Base-by-base conservation (phyloP, 1,140 invertebrate species). In the Heliconius melpomene region DNA sequence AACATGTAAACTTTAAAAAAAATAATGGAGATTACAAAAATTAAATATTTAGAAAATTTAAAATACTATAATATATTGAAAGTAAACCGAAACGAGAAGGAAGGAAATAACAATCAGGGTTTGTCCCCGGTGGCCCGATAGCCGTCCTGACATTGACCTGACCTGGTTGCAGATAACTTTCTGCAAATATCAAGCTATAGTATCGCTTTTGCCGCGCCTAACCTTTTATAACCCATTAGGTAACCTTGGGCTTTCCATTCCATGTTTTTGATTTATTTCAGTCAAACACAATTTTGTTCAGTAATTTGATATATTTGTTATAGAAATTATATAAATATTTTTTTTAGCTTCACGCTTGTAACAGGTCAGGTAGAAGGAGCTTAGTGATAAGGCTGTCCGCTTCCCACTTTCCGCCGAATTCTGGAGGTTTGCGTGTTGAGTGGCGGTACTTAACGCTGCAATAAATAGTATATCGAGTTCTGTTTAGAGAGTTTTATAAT, bases 201-300 rank as follows among this genome's bases (percentile, higher is more conserved):
- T 38, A 82, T 73, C 78, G 78, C 75, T 76, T 72, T 46, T 77
- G 84, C 83, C 89, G 84, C 89, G 79, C 90, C 89, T 85, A 83
- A 75, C 78, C 85, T 86, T 88, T 87, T 87, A 85, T 77, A 83
- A 85, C 77, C 88, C 85, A 86, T 87, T 83, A 84, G 78, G 77
- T 75, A 79, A 77, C 75, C 79, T 78, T 74, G 74, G 57, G 60
- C 60, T 29, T 29, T 7, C 60, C 23, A 16, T 16, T 46, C 13
- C 40, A 46, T 46, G 0, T 0, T 32, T 46, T 46, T 26, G 11
- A 16, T 66, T 57, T 20, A 23, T 57, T 66, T 29, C 11, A 66
- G 8, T 26, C 13, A 6, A 26, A 66, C 2, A 13, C 23, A 66
- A 66, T 26, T 23, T 29, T 66, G 9, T 66, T 66, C 1, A 66